phyloP scores from a whole-genome alignment of 2,113 vertebrate species.

The Danionella cerebrum region DNA sequence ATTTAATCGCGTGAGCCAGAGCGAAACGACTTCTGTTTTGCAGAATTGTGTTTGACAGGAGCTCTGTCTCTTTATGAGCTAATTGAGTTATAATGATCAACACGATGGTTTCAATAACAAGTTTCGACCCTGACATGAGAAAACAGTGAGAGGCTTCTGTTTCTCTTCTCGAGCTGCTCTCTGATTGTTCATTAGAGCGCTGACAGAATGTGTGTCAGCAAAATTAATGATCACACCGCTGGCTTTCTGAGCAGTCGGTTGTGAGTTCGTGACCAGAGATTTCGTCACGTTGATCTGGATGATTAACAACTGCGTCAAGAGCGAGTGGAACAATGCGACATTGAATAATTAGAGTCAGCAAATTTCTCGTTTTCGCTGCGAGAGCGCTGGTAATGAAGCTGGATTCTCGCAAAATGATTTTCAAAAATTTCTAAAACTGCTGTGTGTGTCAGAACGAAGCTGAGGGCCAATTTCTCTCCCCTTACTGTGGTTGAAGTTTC shows the following conservation, averaged over 20 bases:
- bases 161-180: neutral
- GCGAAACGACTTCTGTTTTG: neutral
- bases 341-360: neutral
- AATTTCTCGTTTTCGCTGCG: neutral
- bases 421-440: too few species aligned
- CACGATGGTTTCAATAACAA: neutral
- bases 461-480: too few species aligned
- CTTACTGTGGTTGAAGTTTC: too few species aligned
- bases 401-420: too few species aligned
- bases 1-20: conserved; percentile 21
- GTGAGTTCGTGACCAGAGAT: neutral
- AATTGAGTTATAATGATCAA: too few species aligned
- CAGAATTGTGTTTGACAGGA: neutral
- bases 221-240: neutral
- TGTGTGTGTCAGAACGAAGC: too few species aligned
- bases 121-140: neutral
- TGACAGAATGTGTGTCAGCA: conserved; percentile 14
- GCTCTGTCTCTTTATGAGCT: neutral
- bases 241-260: neutral
- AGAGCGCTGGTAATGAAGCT: neutral
- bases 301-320: conserved; percentile 4
- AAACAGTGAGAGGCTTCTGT: neutral
- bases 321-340: neutral
- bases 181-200: neutral
- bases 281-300: neutral